Evolutionary conservation across 1,140 invertebrate species (phyloP).

Genomic region (Orius laevigatus): DNA sequence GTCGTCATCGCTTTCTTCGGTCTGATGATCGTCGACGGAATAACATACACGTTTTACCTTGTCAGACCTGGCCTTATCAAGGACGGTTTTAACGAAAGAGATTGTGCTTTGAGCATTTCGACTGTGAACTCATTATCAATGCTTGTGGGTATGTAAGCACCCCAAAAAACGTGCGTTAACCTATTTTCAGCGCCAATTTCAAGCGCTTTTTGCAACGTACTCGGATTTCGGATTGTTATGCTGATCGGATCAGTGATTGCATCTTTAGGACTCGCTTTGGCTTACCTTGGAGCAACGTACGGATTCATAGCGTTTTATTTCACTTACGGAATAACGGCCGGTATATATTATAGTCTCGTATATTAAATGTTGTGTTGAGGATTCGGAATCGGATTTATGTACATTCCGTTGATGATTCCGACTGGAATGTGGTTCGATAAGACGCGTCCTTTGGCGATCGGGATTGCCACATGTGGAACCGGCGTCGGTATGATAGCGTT

Average conservation of each 20-base stretch:
- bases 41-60: slow-evolving; percentile 36
- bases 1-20: slow-evolving; percentile 41
- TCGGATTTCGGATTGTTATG: slow-evolving; percentile 37
- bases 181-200: slow-evolving; percentile 1
- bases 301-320: slow-evolving; percentile 30
- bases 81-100: slow-evolving; percentile 31
- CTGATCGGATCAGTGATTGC: slow-evolving; percentile 35
- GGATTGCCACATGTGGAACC: slow-evolving; percentile 44
- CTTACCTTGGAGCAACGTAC: slow-evolving; percentile 29
- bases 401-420: slow-evolving; percentile 39
- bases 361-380: too few relatives aligned
- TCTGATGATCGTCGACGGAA: slow-evolving; percentile 42
- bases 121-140: not conserved
- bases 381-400: too few relatives aligned
- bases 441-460: slow-evolving; percentile 44
- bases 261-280: slow-evolving; percentile 9
- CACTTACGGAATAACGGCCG: slow-evolving; percentile 31
- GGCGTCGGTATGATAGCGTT: slow-evolving; percentile 40
- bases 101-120: slow-evolving; percentile 1
- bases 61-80: slow-evolving; percentile 14
- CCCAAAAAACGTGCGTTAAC: not conserved
- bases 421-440: slow-evolving; percentile 56
- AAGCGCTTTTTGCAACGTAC: slow-evolving; percentile 34
- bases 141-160: not conserved
- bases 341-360: slow-evolving; percentile 15